Conservation (phyloP, 1,140 invertebrate species). For the Eumaeus atala region DNA sequence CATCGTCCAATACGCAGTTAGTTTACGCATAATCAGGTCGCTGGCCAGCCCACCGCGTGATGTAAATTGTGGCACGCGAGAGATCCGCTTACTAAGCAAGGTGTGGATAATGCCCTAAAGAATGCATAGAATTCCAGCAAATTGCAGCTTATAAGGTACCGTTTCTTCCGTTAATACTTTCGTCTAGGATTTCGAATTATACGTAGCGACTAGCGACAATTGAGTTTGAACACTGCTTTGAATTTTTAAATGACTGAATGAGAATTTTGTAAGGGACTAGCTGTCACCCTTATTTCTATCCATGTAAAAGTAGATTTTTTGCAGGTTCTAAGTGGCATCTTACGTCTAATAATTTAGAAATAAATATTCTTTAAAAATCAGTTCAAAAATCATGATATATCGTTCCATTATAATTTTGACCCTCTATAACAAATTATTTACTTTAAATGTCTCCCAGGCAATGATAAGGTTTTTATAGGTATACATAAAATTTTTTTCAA, state of each 20-base stretch:
- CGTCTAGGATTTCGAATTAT: neutral
- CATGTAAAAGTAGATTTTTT: too few species aligned
- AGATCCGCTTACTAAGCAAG: constrained; percentile 22
- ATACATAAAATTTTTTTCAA: too few species aligned
- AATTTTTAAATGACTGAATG: neutral
- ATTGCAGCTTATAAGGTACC: neutral
- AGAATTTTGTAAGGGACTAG: too few species aligned
- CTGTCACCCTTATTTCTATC: too few species aligned
- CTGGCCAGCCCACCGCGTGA: constrained; percentile 29
- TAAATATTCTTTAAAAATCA: too few species aligned
- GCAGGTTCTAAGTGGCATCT: too few species aligned
- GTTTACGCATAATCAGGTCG: constrained; percentile 42
- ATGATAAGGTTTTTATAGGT: too few species aligned
- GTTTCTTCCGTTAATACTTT: neutral
- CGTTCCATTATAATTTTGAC: too few species aligned
- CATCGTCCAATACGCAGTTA: constrained; percentile 52
- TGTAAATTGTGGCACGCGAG: constrained; percentile 37
- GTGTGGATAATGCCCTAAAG: constrained; percentile 10
- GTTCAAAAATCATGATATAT: too few species aligned
- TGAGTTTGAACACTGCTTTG: neutral
- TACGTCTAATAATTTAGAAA: too few species aligned
- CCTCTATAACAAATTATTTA: too few species aligned
- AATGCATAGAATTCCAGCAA: constrained; percentile 4
- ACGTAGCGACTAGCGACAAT: neutral
- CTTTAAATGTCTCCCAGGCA: too few species aligned